Evolutionary conservation across 2,113 vertebrate genomes (phyloP), one percentile per base, ranked within the genome.

Genomic region (Vidua chalybeata): DNA sequence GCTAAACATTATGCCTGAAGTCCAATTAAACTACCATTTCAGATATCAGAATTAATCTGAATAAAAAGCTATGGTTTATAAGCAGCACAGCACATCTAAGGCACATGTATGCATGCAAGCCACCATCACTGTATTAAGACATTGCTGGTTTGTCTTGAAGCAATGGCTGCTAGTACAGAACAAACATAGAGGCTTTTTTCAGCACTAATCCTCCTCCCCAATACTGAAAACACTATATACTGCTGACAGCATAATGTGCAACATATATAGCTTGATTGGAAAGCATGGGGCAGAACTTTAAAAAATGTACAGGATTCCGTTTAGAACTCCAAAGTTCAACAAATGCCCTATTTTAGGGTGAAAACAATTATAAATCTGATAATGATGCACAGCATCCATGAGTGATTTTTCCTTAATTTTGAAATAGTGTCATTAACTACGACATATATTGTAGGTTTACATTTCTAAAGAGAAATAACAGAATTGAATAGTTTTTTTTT

Each of bases 381-480:
- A 96, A 97, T 96, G 98, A 98, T 98, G 98, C 98, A 98, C 97
- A 97, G 98, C 98, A 98, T 98, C 98, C 97, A 98, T 97, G 98
- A 98, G 97, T 97, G 85, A 78, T 81, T 97, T 96, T 93, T 98
- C 96, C 97, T 97, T 97, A 96, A 97, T 96, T 97, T 94, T 97
- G 98, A 97, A 98, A 97, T 97, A 97, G 97, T 98, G 98, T 98
- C 98, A 98, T 95, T 93, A 97, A 98, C 98, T 97, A 98, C 98
- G 97, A 98, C 98, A 98, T 98, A 89, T 94, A 97, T 91, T 86
- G 96, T 97, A 98, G 97, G 98, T 97, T 98, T 96, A 98, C 98
- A 98, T 98, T 98, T 98, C 98, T 98, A 98, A 98, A 98, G 98
- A 98, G 98, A 98, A 98, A 98, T 98, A 98, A 98, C 98, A 95